phyloP scores from a whole-genome alignment of 1,140 invertebrate species.

The Lasaia peninsularis region DNA sequence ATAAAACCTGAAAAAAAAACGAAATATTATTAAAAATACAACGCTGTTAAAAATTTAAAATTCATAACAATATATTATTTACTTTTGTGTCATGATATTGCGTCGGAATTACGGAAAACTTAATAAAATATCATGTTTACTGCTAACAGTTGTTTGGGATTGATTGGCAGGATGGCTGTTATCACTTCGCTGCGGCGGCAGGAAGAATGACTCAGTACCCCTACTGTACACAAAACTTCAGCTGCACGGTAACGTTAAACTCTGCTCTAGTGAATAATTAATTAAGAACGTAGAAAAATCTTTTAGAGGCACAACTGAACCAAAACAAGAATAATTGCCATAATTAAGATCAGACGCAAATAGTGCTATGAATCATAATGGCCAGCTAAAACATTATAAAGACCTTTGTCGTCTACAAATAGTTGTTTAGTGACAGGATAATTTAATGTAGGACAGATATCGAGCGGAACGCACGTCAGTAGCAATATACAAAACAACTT shows the following conservation, averaged over 20 bases:
- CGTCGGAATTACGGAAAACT: slow-evolving; percentile 19
- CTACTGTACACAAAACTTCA: slow-evolving; percentile 20
- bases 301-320: slow-evolving; percentile 1
- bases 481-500: slow-evolving; percentile 15
- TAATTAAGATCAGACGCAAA: slow-evolving; percentile 30
- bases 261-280: neutral
- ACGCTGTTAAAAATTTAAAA: neutral
- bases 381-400: slow-evolving; percentile 31
- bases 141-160: slow-evolving; percentile 49
- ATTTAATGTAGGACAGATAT: slow-evolving; percentile 28
- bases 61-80: slow-evolving; percentile 26
- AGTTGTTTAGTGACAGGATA: slow-evolving; percentile 37
- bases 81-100: slow-evolving; percentile 56
- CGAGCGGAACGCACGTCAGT: slow-evolving; percentile 17
- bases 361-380: slow-evolving; percentile 34
- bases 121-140: slow-evolving; percentile 29
- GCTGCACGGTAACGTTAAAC: neutral
- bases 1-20: slow-evolving; percentile 82
- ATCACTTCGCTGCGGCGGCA: slow-evolving; percentile 54
- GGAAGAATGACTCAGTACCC: slow-evolving; percentile 63
- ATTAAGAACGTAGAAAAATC: slow-evolving; percentile 4
- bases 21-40: slow-evolving; percentile 11
- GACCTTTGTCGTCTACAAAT: slow-evolving; percentile 39
- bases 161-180: slow-evolving; percentile 70
- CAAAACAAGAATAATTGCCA: slow-evolving; percentile 23